Evolutionary conservation across 2,797 vertebrate genomes (phyloP).

Genomic region (Xyrichtys novacula): DNA sequence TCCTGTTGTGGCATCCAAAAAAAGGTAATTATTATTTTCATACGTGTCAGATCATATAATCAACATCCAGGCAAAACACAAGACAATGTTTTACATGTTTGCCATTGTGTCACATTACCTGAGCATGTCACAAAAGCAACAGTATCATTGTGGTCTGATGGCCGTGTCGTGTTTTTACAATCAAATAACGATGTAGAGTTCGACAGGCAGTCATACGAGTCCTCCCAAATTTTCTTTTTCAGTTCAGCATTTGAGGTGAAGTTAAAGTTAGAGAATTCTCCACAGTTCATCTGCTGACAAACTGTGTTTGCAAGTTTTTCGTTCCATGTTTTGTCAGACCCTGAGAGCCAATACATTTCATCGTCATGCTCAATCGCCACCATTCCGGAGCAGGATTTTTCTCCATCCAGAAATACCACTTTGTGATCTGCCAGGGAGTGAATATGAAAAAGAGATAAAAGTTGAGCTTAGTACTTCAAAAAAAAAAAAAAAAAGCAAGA

Average conservation of each 20-base stretch:
- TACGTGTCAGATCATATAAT: too few relatives aligned
- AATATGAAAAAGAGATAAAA: not conserved
- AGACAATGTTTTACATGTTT: not conserved
- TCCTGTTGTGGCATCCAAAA: slow-evolving; percentile 35
- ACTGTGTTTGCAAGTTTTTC: not conserved
- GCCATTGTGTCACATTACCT: slow-evolving; percentile 49
- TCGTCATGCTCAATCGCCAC: slow-evolving; percentile 19
- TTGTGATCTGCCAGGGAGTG: slow-evolving; percentile 35
- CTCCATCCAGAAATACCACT: slow-evolving; percentile 35
- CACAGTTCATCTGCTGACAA: slow-evolving; percentile 69
- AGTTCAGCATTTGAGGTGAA: accelerated
- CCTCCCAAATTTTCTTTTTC: accelerated
- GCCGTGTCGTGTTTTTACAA: accelerated
- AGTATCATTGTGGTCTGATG: not conserved
- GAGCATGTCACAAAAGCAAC: slow-evolving; percentile 51
- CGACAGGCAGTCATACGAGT: slow-evolving; percentile 28
- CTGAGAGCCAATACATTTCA: slow-evolving; percentile 28
- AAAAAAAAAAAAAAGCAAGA: not conserved
- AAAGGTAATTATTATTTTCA: not conserved
- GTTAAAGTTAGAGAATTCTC: accelerated
- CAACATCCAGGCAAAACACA: not conserved
- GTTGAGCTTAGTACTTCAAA: not conserved
- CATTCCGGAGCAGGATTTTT: slow-evolving; percentile 51
- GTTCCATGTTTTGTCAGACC: slow-evolving; percentile 6
- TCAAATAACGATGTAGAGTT: slow-evolving; percentile 27